Evolutionary conservation across 2,797 vertebrate genomes (phyloP), one percentile per base, ranked within the genome.

Genomic region (Australoheros facetus): DNA sequence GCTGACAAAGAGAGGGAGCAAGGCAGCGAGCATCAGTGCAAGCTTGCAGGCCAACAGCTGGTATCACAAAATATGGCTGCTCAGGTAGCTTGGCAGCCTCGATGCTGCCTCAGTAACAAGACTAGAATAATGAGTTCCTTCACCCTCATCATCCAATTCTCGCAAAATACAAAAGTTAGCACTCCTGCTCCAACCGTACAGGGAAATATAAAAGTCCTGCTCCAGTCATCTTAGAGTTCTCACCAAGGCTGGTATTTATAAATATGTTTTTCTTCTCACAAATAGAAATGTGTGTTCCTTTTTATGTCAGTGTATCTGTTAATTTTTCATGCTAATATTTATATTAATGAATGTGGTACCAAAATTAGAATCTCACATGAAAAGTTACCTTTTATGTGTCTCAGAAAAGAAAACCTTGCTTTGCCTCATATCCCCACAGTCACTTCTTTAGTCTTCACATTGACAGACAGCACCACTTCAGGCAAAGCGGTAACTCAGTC

Each of bases 91-190:
- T 66, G 80, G 76, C 85, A 86, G 78, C 75, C 80, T 87, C 55
- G 56, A 80, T 85, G 80, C 86, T 64, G 66, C 87, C 60, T 84
- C 83, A 21, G 81, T 87, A 89, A 89, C 84, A 79, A 90, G 84
- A 73, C 85, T n/a, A 66, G 76, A 87, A 89, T 92, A 93, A 91
- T 77, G 64, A 92, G 85, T 53, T 30, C 19, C 80, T 84, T 79
- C 80, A 78, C 55, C 82, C 21, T 13, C 14, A 8, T 79, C 75
- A 57, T 71, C 80, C 53, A 45, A 62, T 82, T 81, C 73, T 66
- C 53, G 23, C 56, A 78, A 80, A 74, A 82, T 85, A 66, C 82
- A 75, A 88, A 85, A 85, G 78, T 82, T 89, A 84, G 77, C 81
- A 55, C 75, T 58, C 72, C 53, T 21, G 34, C 75, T 62, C 59